phyloP scores from a whole-genome alignment of 2,797 vertebrate species.

The Oophaga sylvatica region DNA sequence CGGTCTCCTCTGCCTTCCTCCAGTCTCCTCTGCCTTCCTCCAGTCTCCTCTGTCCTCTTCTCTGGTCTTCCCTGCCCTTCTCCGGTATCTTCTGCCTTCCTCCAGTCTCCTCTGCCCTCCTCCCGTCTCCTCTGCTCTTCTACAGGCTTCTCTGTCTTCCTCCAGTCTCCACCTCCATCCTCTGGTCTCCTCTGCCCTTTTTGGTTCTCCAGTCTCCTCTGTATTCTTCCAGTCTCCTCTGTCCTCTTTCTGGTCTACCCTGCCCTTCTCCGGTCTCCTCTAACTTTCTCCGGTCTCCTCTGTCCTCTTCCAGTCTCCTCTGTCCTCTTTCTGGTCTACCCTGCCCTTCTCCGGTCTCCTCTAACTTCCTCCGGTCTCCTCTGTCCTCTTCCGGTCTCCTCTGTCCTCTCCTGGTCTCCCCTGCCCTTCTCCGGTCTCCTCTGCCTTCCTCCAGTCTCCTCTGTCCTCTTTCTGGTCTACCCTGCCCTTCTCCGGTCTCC shows the following conservation, averaged over 20 bases:
- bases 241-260: neutral
- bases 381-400: neutral
- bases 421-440: neutral
- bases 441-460: neutral
- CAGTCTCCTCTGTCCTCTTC: neutral
- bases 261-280: neutral
- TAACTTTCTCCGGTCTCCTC: too few relatives aligned
- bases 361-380: neutral
- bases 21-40: neutral
- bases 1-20: neutral
- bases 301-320: too few relatives aligned
- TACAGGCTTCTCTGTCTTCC: neutral
- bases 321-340: too few relatives aligned
- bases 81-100: neutral
- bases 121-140: neutral
- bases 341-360: too few relatives aligned
- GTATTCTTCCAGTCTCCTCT: too few relatives aligned
- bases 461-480: neutral
- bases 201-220: neutral
- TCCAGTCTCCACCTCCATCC: neutral
- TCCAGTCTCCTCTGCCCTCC: neutral
- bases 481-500: too few relatives aligned
- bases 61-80: neutral
- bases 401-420: neutral
- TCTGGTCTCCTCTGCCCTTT: neutral